Conservation (phyloP, 1,140 invertebrate species). For the Drosophila murphyi region DNA sequence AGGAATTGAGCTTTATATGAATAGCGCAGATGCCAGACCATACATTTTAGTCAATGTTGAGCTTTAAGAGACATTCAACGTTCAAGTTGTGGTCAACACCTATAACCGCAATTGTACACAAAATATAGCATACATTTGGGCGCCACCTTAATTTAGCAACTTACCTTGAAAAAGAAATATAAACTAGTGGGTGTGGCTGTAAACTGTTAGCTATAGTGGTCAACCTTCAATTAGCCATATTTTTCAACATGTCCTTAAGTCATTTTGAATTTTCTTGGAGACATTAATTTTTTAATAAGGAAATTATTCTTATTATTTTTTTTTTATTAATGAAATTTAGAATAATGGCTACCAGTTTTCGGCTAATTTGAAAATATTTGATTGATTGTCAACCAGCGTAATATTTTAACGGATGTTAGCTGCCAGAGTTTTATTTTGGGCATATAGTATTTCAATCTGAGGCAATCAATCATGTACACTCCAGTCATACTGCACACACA, state of each 20-base stretch:
- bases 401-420: conserved; percentile 23
- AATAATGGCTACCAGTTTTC: not conserved
- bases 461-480: conserved; percentile 68
- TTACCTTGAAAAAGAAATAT: not conserved
- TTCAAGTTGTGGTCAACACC: not conserved
- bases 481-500: conserved; percentile 23
- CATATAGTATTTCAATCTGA: conserved; percentile 65
- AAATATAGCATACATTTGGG: conserved; percentile 26
- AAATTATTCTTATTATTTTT: too few relatives aligned
- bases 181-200: not conserved
- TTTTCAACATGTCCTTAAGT: too few relatives aligned
- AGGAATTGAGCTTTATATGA: not conserved
- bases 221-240: too few relatives aligned
- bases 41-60: conserved; percentile 1
- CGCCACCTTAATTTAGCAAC: not conserved
- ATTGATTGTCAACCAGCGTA: conserved; percentile 2
- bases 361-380: conserved; percentile 28
- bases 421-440: conserved; percentile 14
- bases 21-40: not conserved
- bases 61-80: not conserved
- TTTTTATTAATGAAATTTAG: too few relatives aligned
- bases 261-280: not conserved
- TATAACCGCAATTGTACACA: not conserved
- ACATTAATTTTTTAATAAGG: conserved; percentile 8
- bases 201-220: not conserved